phyloP scores from a whole-genome alignment of 2,797 vertebrate species.

The Megalops cyprinoides region DNA sequence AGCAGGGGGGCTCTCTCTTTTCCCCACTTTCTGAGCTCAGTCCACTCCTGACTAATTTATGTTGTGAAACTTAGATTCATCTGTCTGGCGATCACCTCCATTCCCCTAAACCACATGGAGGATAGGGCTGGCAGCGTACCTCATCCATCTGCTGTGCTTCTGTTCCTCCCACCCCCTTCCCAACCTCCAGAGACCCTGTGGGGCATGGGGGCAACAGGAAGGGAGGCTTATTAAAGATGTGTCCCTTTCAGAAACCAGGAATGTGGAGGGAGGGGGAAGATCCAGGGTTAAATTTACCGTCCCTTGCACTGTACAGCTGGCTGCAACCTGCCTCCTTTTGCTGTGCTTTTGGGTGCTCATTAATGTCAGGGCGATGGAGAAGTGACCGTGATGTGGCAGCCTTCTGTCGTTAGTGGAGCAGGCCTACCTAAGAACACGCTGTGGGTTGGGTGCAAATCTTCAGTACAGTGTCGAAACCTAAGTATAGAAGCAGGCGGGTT shows the following conservation, averaged over 20 bases:
- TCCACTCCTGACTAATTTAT: not conserved
- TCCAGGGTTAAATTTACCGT: not conserved
- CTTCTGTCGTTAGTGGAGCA: too few species aligned
- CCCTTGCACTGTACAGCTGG: not conserved
- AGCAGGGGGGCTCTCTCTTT: not conserved
- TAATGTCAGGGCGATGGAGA: too few species aligned
- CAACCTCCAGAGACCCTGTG: not conserved
- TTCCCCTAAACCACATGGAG: not conserved
- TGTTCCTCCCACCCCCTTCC: not conserved
- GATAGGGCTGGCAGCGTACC: not conserved
- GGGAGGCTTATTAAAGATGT: not conserved
- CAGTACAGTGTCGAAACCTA: too few species aligned
- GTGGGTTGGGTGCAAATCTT: too few species aligned
- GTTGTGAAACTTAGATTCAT: not conserved
- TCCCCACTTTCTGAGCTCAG: not conserved
- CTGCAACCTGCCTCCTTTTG: too few species aligned
- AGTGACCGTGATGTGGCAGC: too few species aligned
- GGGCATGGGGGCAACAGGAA: not conserved
- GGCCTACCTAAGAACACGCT: too few species aligned
- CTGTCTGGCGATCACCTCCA: not conserved
- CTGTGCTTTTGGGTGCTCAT: too few species aligned
- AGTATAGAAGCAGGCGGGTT: too few species aligned
- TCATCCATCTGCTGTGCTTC: not conserved
- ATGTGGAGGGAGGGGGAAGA: not conserved
- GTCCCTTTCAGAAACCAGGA: not conserved